Conservation (phyloP, 2,888 invertebrate species). For the Panzeria rudis region DNA sequence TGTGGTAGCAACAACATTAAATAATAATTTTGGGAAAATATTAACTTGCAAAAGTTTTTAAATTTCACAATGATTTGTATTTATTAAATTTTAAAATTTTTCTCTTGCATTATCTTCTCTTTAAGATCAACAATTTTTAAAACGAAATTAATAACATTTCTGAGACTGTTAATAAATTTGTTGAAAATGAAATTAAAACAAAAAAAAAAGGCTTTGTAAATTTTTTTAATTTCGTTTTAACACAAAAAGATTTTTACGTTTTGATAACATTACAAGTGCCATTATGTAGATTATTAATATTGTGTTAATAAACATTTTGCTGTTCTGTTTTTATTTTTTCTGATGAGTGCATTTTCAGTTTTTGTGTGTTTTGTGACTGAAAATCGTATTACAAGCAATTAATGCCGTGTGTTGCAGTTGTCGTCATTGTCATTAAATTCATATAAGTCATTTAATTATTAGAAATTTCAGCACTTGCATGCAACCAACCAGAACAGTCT, state of each 20-base stretch:
- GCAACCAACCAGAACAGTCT: constrained; percentile 68
- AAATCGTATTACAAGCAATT: constrained; percentile 57
- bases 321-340: constrained; percentile 25
- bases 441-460: constrained; percentile 73
- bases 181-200: constrained; percentile 42
- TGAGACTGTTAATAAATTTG: constrained; percentile 46
- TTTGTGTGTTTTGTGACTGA: constrained; percentile 28
- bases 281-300: constrained; percentile 70
- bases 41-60: not conserved
- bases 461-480: constrained; percentile 73
- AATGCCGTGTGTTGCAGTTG: constrained; percentile 69
- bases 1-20: constrained; percentile 18
- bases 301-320: constrained; percentile 72
- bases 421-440: constrained; percentile 73
- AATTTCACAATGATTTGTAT: not conserved
- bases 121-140: constrained; percentile 16
- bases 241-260: constrained; percentile 63
- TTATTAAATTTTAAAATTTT: not conserved
- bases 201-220: not conserved
- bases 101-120: not conserved
- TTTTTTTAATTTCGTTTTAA: constrained; percentile 17
- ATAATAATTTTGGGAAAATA: not conserved
- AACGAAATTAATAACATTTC: constrained; percentile 40
- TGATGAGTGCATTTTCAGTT: constrained; percentile 52
- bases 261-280: constrained; percentile 69